Percentiles rank a stretch among this genome's conserved stretches.
Evolutionary conservation across 2,888 invertebrate genomes (phyloP).

Genomic region (Hirtodrosophila histrioides): DNA sequence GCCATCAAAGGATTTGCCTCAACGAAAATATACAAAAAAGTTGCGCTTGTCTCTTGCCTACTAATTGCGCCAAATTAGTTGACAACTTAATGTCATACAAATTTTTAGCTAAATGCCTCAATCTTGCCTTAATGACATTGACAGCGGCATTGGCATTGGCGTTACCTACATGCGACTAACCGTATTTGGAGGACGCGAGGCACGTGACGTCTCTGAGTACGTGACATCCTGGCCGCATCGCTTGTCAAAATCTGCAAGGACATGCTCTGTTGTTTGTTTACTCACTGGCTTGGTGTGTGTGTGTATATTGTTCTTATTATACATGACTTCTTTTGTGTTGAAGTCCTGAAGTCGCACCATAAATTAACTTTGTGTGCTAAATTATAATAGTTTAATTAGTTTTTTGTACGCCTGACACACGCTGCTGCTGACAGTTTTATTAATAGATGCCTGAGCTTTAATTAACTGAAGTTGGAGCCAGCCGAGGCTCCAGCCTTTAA

Average conservation of each 20-base stretch:
- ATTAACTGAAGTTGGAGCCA: constrained; percentile 53
- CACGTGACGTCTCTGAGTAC: constrained; percentile 57
- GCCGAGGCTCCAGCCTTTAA: constrained; percentile 24
- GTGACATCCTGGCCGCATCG: constrained; percentile 56
- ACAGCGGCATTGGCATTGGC: constrained; percentile 34
- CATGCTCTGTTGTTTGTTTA: constrained; percentile 42
- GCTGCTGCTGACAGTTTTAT: constrained; percentile 72
- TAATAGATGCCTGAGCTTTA: constrained; percentile 67
- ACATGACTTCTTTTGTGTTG: constrained; percentile 38
- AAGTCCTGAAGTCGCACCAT: constrained; percentile 48
- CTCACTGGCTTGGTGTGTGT: constrained; percentile 8
- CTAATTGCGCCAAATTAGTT: constrained; percentile 81
- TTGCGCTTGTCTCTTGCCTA: constrained; percentile 34
- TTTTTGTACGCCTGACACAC: constrained; percentile 45
- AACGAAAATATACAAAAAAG: constrained; percentile 21
- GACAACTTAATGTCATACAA: constrained; percentile 80
- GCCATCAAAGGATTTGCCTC: constrained; percentile 73
- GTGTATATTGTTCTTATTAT: constrained; percentile 33
- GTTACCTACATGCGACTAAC: constrained; percentile 22
- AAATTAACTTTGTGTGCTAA: constrained; percentile 68
- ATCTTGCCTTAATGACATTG: constrained; percentile 72
- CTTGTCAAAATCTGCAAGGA: constrained; percentile 67
- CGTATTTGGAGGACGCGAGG: constrained; percentile 27
- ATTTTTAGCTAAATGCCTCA: constrained; percentile 75
- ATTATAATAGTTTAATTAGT: constrained; percentile 79